Base-by-base conservation (phyloP, 1,140 invertebrate species). In the Nephotettix cincticeps region DNA sequence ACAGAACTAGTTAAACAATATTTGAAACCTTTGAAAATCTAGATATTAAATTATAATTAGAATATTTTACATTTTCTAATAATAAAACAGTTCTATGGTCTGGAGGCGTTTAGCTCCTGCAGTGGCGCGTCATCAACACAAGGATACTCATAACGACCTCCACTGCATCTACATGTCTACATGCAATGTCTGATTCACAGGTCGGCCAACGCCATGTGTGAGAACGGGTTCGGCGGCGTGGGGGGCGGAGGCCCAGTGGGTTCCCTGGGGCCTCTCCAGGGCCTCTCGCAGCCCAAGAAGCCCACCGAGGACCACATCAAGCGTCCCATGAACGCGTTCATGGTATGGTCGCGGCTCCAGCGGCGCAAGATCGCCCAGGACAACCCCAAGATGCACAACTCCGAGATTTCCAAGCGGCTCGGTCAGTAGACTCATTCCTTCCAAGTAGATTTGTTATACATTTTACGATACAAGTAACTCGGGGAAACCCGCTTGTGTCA, bases 321-420 rank as follows among this genome's bases (percentile, higher is more conserved):
- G 75, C 79, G 87, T 32, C 87, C 86, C 1, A 88, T 88, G 87
- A 88, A 88, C 76, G 87, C 87, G 14, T 89, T 89, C 77, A 90
- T 91, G 92, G 91, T 94, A 0, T 95, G 93, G 93, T 94, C 92
- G 0, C 80, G 93, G 47, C 83, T 94, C 45, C 93, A 96, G 77
- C 81, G 94, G 63, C 84, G 93, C 69, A 95, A 98, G 82, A 98
- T 98, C 76, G 96, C 96, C 0, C 93, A 97, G 80, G 95, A 98
- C 76, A 98, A 99, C 82, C 97, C 97, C 0, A 98, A 98, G 84
- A 98, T 99, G 96, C 96, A 99, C 84, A 99, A 99, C 81, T 97
- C 95, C 0, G 96, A 98, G 81, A 99, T 99, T 72, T 96, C 93
- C 23, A 98, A 98, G 81, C 83, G 95, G 80, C 87, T 99, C 43